Conservation (phyloP, 2,888 invertebrate species). For the Cryptophagus acutangulus region DNA sequence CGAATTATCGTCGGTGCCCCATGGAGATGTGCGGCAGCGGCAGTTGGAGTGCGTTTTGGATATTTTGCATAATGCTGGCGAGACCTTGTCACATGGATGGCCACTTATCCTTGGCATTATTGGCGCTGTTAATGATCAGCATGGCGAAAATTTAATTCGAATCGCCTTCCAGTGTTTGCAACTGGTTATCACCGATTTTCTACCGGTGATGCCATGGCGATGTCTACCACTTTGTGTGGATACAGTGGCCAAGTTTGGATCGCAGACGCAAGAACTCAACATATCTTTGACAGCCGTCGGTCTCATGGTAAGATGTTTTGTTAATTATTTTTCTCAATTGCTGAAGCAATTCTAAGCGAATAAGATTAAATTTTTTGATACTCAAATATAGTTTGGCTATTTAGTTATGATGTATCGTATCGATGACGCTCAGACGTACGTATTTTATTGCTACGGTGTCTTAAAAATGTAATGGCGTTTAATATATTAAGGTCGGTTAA, state of each 20-base stretch:
- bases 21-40: conserved; percentile 89
- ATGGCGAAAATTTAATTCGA: conserved; percentile 86
- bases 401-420: no score
- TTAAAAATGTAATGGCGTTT: no score
- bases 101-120: conserved; percentile 90
- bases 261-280: conserved; percentile 93
- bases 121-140: conserved; percentile 90
- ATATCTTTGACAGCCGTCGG: conserved; percentile 96
- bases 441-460: no score
- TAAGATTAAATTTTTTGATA: no score
- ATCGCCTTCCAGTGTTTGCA: conserved; percentile 95
- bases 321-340: no score
- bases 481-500: no score
- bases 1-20: conserved; percentile 84
- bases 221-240: conserved; percentile 87
- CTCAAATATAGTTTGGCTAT: no score
- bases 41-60: conserved; percentile 93
- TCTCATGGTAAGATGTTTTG: conserved; percentile 83
- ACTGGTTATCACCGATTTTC: conserved; percentile 89
- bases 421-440: no score
- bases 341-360: no score
- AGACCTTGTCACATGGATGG: conserved; percentile 91
- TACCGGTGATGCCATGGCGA: conserved; percentile 86
- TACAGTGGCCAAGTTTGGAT: conserved; percentile 92
- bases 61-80: conserved; percentile 88